A percentile compares a stretch with the other conserved stretches of the same genome.
Evolutionary conservation across 1,140 invertebrate genomes (phyloP).

Genomic region (Dendroctonus ponderosae): DNA sequence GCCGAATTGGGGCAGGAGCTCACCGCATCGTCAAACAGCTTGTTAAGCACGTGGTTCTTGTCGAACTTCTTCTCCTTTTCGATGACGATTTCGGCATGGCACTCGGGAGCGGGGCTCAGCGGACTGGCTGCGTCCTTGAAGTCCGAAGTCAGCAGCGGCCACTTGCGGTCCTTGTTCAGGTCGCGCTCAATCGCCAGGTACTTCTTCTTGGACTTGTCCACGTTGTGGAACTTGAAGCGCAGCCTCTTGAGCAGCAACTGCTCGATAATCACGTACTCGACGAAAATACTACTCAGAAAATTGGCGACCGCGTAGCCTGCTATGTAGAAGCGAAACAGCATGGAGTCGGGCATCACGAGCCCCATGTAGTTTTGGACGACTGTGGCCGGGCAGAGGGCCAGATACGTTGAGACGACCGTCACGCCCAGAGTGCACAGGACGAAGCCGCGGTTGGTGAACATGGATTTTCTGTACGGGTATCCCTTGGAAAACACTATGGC

Average conservation of each 20-base stretch:
- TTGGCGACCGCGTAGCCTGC: conserved; percentile 61
- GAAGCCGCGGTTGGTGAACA: conserved; percentile 76
- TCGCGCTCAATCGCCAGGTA: conserved; percentile 61
- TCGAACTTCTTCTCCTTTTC: conserved; percentile 47
- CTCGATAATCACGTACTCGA: conserved; percentile 64
- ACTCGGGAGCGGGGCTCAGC: conserved; percentile 44
- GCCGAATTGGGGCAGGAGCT: conserved; percentile 13
- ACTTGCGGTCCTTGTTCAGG: conserved; percentile 57
- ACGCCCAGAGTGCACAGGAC: conserved; percentile 65
- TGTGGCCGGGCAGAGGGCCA: conserved; percentile 66
- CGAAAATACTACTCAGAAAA: conserved; percentile 60
- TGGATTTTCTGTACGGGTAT: conserved; percentile 79
- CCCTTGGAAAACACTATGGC: conserved; percentile 90
- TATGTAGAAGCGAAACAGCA: conserved; percentile 62
- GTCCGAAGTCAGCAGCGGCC: conserved; percentile 58
- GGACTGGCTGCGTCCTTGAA: conserved; percentile 48
- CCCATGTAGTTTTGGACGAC: conserved; percentile 64
- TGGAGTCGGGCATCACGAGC: conserved; percentile 64
- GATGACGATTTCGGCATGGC: conserved; percentile 52
- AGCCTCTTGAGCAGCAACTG: conserved; percentile 60
- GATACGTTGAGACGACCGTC: conserved; percentile 64
- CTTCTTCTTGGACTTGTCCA: conserved; percentile 61
- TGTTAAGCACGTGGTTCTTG: conserved; percentile 50
- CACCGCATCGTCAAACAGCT: conserved; percentile 35
- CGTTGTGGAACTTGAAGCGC: conserved; percentile 54